A percentile compares a stretch with the other conserved stretches of the same genome.
These are phyloP conservation scores for Prunella fulvescens DNA, from an alignment of 2,113 vertebrate genomes.

Conservation along the genomic window DNA sequence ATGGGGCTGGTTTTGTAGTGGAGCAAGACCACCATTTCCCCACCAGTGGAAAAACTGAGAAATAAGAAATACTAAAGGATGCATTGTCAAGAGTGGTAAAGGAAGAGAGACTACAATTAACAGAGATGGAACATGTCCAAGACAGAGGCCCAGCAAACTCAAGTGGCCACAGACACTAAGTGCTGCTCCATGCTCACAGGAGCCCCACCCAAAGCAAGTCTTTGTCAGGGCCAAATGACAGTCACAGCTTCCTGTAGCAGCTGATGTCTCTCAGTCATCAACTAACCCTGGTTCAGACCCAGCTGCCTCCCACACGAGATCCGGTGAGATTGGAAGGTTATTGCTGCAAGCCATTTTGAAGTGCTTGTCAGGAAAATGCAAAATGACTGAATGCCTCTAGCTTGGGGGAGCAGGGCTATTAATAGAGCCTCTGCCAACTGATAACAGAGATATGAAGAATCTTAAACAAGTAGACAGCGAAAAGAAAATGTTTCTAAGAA, in stretches of 20 bases:
- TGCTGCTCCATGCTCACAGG: neutral
- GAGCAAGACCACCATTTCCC: neutral
- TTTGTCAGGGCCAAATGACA: neutral
- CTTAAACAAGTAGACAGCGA: neutral
- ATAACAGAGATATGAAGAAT: neutral
- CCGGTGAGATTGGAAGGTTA: neutral
- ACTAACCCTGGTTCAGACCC: neutral
- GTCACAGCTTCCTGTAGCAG: neutral
- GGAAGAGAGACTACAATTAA: conserved; percentile 11
- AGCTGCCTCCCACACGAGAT: neutral
- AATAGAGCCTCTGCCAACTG: conserved; percentile 5
- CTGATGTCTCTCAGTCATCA: neutral
- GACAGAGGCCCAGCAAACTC: neutral
- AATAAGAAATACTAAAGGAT: neutral
- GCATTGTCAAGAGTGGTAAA: neutral
- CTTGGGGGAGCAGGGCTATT: neutral
- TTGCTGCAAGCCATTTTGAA: neutral
- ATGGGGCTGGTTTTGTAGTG: neutral
- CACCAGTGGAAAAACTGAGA: neutral
- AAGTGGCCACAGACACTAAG: neutral
- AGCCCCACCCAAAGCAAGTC: neutral
- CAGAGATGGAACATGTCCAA: neutral
- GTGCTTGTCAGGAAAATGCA: conserved; percentile 13
- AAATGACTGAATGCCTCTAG: conserved; percentile 9
- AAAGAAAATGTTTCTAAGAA: neutral